These are phyloP conservation scores for Linnaemya tessellans DNA, from an alignment of 2,888 invertebrate species.

Conservation along the genomic window DNA sequence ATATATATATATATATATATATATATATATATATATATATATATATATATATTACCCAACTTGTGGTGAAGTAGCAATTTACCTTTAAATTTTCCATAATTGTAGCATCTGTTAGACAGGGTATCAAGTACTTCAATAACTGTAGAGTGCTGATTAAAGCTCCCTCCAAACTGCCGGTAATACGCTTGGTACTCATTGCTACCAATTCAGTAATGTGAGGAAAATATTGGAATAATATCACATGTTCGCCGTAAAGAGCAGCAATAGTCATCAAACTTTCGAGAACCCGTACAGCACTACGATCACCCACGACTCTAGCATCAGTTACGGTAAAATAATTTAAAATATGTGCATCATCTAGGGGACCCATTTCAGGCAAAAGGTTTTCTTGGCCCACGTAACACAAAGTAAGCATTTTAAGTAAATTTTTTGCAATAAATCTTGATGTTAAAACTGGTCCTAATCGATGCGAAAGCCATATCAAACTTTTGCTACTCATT, in stretches of 20 bases:
- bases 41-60: too few relatives aligned
- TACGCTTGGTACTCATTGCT: constrained; percentile 90
- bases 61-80: too few relatives aligned
- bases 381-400: constrained; percentile 94
- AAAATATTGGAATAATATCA: constrained; percentile 94
- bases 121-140: constrained; percentile 90
- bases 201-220: constrained; percentile 95
- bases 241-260: constrained; percentile 93
- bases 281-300: constrained; percentile 92
- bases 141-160: constrained; percentile 93
- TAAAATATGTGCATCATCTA: constrained; percentile 81
- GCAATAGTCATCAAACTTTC: constrained; percentile 95
- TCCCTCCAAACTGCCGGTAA: constrained; percentile 93
- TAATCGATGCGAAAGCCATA: constrained; percentile 96
- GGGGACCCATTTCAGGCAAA: constrained; percentile 83
- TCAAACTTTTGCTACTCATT: constrained; percentile 93
- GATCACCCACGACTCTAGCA: constrained; percentile 89
- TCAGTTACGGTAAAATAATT: constrained; percentile 87
- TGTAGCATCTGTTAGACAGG: constrained; percentile 91
- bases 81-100: constrained; percentile 95
- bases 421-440: constrained; percentile 93
- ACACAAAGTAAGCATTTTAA: constrained; percentile 96
- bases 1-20: too few relatives aligned
- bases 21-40: too few relatives aligned
- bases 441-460: constrained; percentile 97